phyloP scores from a whole-genome alignment of 1,140 invertebrate species.

The Neodiprion lecontei region DNA sequence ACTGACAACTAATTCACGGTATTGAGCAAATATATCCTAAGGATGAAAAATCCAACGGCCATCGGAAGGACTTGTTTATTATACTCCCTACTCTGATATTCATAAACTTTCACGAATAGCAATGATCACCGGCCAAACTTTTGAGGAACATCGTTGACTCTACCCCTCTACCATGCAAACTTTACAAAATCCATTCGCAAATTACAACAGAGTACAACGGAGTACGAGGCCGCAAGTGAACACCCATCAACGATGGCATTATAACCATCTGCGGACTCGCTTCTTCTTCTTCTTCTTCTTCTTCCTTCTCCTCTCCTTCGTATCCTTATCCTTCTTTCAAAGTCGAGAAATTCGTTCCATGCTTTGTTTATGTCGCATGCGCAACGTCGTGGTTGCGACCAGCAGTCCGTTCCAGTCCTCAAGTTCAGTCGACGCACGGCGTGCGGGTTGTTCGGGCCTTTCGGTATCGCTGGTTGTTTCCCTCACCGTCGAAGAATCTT shows the following conservation, averaged over 20 bases:
- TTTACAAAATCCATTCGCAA: too few relatives aligned
- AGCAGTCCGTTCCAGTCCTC: constrained; percentile 24
- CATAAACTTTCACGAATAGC: too few relatives aligned
- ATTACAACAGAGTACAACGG: too few relatives aligned
- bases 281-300: constrained; percentile 3
- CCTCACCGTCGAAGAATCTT: too few relatives aligned
- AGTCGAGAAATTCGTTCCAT: constrained; percentile 10
- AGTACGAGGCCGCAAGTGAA: too few relatives aligned
- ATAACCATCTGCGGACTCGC: neutral
- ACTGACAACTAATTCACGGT: too few relatives aligned
- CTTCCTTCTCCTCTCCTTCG: constrained; percentile 29
- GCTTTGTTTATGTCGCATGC: constrained; percentile 50
- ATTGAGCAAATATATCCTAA: too few relatives aligned
- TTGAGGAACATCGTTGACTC: neutral
- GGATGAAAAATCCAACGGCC: too few relatives aligned
- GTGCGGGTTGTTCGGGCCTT: constrained; percentile 47
- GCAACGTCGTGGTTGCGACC: constrained; percentile 31
- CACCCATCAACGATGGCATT: too few relatives aligned
- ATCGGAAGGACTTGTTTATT: too few relatives aligned
- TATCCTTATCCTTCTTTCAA: neutral
- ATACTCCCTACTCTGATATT: too few relatives aligned
- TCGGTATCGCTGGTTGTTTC: neutral
- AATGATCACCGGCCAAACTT: neutral
- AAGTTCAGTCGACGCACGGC: constrained; percentile 45
- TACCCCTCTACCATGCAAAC: too few relatives aligned